These are phyloP conservation scores for Diaperis boleti DNA, from an alignment of 2,888 invertebrate species.

Conservation along the genomic window DNA sequence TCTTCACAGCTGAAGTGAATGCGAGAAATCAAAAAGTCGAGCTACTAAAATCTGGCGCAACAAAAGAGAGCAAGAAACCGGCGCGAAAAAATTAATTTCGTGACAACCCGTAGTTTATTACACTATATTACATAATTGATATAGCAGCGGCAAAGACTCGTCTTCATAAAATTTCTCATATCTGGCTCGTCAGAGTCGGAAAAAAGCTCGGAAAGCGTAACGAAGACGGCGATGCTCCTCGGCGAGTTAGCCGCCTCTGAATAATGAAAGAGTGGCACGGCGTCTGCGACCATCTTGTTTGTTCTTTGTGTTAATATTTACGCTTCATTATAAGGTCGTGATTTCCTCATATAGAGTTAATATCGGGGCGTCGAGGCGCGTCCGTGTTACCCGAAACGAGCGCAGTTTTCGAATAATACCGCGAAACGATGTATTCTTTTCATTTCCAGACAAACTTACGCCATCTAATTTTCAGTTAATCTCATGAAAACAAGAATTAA, in stretches of 20 bases:
- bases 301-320: slow-evolving; percentile 60
- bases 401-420: slow-evolving; percentile 64
- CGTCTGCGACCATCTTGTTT: slow-evolving; percentile 37
- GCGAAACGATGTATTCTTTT: slow-evolving; percentile 65
- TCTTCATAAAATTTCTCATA: neutral
- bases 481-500: slow-evolving; percentile 67
- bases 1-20: no score
- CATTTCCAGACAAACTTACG: slow-evolving; percentile 66
- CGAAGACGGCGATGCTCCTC: slow-evolving; percentile 32
- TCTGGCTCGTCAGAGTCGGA: neutral
- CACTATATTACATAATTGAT: no score
- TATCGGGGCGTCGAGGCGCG: slow-evolving; percentile 51
- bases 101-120: neutral
- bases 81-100: no score
- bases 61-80: no score
- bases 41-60: no score
- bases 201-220: slow-evolving; percentile 12
- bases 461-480: slow-evolving; percentile 68
- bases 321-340: slow-evolving; percentile 58
- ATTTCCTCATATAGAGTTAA: slow-evolving; percentile 56
- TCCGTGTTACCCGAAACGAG: slow-evolving; percentile 52
- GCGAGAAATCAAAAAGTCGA: no score
- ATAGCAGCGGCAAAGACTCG: no score
- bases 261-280: slow-evolving; percentile 34
- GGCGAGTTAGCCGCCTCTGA: slow-evolving; percentile 18